Evolutionary conservation across 2,797 vertebrate genomes (phyloP), one percentile per base, ranked within the genome.

Genomic region (Hephaestus fuliginosus): DNA sequence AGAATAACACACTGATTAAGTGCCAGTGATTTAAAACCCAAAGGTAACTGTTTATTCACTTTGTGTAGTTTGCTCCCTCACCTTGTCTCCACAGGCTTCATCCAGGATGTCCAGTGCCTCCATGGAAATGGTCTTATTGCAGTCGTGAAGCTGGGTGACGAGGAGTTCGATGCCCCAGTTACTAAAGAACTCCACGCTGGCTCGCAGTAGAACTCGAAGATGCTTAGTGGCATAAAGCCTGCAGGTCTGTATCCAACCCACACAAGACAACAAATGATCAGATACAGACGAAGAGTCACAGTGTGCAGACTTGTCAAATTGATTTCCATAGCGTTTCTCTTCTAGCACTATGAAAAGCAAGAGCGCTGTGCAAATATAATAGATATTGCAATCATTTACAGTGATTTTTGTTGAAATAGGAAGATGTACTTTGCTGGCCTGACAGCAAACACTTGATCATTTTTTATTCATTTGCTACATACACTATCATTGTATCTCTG

Each of bases 111-210:
- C 97, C 87, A 98, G 95, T 58, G 97, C 97, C 91, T 98, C 97
- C 25, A 96, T 95, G 75, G 96, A 97, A 90, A 98, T 94, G 20
- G 94, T 95, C 94, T 97, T 97, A 92, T 95, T 97, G 93, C 96
- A 96, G 92, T 98, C 97, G 22, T 98, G 96, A 65, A 98, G 95
- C 82, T 98, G 97, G 52, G 97, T 98, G 87, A 97, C 97, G 68
- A 98, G 91, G 86, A 98, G 94, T 82, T 98, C 97, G 62, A 97
- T 97, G 68, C 97, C 97, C 97, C 97, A 98, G 83, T 96, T 98
- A 88, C 97, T 98, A 93, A 98, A 98, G 92, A 98, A 98, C 90
- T 97, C 97, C 41, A 98, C 97, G 17, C 96, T 97, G n/a, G 97
- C 97, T 77, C 97, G 95, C 75, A 98, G 91, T 44, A 98, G 91